Conservation (phyloP, 2,888 invertebrate genomes). For the Acholoe squamosa region DNA sequence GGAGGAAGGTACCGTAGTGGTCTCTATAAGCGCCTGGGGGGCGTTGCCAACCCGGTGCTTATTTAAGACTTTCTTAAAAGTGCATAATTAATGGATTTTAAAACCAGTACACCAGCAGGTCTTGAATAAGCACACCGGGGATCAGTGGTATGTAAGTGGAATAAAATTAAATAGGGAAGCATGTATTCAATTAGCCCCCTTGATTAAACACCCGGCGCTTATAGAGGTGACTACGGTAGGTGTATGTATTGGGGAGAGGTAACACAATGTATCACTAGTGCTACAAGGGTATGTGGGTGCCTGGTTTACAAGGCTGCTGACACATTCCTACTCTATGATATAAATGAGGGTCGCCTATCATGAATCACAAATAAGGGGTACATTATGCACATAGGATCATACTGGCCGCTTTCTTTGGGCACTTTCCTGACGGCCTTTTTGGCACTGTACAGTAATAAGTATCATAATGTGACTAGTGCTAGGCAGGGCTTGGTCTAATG, state of each 20-base stretch:
- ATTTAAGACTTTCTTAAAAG: no score
- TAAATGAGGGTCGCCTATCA: background rate
- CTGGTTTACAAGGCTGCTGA: background rate
- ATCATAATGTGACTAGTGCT: slow-evolving; percentile 15
- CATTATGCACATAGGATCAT: slow-evolving; percentile 12
- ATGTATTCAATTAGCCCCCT: no score
- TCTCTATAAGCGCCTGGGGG: no score
- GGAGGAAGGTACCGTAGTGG: no score
- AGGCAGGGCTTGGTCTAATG: background rate
- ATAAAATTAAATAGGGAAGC: background rate
- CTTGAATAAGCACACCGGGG: no score
- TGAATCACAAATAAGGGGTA: slow-evolving; percentile 4
- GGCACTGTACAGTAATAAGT: background rate
- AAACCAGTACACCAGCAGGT: no score
- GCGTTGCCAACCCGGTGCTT: no score
- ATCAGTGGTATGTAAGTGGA: background rate
- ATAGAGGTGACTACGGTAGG: background rate
- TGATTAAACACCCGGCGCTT: no score
- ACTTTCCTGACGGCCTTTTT: background rate
- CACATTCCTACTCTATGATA: slow-evolving; percentile 17
- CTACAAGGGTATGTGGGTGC: slow-evolving; percentile 30
- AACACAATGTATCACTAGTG: background rate
- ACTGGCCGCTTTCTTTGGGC: background rate
- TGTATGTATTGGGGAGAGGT: background rate
- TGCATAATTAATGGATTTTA: no score